Percentiles rank a stretch among this genome's conserved stretches.
These are phyloP conservation scores for Aphidius colemani DNA, from an alignment of 2,888 invertebrate genomes.

Conservation along the genomic window DNA sequence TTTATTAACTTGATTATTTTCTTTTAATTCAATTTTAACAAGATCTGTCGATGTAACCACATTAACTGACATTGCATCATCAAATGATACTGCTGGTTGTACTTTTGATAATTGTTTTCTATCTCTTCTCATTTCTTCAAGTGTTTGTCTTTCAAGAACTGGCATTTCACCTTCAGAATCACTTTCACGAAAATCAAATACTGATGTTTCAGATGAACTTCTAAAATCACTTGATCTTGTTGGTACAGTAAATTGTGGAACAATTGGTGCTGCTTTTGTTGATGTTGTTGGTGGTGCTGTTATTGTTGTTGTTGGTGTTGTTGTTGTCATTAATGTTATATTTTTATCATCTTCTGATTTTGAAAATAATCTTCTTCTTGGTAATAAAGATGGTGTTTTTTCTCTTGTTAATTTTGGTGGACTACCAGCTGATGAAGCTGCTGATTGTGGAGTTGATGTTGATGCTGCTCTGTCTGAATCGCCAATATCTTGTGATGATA, in stretches of 20 bases:
- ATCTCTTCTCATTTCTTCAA: constrained; percentile 68
- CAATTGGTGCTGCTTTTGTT: constrained; percentile 45
- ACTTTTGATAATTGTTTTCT: constrained; percentile 67
- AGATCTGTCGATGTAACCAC: constrained; percentile 52
- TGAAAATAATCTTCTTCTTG: constrained; percentile 65
- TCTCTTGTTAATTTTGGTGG: constrained; percentile 63
- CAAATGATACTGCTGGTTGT: constrained; percentile 62
- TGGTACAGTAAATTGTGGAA: constrained; percentile 49
- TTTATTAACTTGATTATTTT: constrained; percentile 51
- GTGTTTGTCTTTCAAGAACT: constrained; percentile 69
- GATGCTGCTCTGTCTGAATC: constrained; percentile 44
- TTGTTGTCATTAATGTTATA: constrained; percentile 41
- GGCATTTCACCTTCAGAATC: constrained; percentile 69
- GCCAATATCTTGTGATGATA: constrained; percentile 43
- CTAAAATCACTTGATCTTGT: constrained; percentile 62
- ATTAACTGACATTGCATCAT: constrained; percentile 52
- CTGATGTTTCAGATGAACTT: constrained; percentile 68
- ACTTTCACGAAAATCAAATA: constrained; percentile 69
- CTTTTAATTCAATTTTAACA: constrained; percentile 55
- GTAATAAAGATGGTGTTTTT: constrained; percentile 51
- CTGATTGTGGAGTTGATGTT: constrained; percentile 51
- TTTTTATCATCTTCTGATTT: constrained; percentile 64
- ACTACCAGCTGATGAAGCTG: constrained; percentile 54
- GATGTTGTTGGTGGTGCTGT: constrained; percentile 45
- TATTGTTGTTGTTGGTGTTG: constrained; percentile 46